Percentiles rank a stretch among this genome's conserved stretches.
Conservation (phyloP, 2,797 vertebrate genomes). For the Tamandua tetradactyla region DNA sequence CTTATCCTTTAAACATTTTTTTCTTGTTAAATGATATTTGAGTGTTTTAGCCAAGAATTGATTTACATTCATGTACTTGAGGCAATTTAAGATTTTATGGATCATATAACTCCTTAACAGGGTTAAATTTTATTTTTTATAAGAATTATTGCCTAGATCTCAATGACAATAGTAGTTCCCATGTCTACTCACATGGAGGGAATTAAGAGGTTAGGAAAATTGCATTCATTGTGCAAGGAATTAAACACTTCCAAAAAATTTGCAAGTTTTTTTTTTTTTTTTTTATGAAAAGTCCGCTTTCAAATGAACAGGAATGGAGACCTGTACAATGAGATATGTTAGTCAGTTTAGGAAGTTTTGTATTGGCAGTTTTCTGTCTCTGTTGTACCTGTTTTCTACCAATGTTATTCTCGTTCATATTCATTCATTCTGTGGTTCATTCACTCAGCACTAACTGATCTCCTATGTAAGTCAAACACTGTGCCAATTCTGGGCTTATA, state of each 20-base stretch:
- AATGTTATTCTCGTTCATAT: neutral
- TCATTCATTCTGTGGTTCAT: neutral
- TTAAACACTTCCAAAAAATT: neutral
- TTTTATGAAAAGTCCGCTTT: slow-evolving; percentile 11
- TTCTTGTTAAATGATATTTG: slow-evolving; percentile 48
- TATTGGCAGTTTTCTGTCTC: neutral
- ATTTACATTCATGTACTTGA: slow-evolving; percentile 42
- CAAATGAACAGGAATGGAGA: neutral
- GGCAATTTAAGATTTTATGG: slow-evolving; percentile 50
- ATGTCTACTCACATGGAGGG: neutral
- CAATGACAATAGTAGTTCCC: neutral
- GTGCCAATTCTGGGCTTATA: neutral
- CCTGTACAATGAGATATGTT: neutral
- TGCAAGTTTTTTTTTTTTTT: no score
- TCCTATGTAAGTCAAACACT: neutral
- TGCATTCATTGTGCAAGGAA: neutral
- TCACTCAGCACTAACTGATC: neutral
- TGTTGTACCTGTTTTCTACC: neutral
- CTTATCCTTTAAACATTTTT: slow-evolving; percentile 2
- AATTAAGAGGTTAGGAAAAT: slow-evolving; percentile 20
- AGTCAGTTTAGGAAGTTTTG: neutral
- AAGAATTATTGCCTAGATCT: slow-evolving; percentile 19
- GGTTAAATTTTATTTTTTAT: neutral
- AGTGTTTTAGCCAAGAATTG: neutral
- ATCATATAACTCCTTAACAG: slow-evolving; percentile 21